Base-by-base conservation (phyloP, 2,113 vertebrate genomes). In the Corythoichthys intestinalis region DNA sequence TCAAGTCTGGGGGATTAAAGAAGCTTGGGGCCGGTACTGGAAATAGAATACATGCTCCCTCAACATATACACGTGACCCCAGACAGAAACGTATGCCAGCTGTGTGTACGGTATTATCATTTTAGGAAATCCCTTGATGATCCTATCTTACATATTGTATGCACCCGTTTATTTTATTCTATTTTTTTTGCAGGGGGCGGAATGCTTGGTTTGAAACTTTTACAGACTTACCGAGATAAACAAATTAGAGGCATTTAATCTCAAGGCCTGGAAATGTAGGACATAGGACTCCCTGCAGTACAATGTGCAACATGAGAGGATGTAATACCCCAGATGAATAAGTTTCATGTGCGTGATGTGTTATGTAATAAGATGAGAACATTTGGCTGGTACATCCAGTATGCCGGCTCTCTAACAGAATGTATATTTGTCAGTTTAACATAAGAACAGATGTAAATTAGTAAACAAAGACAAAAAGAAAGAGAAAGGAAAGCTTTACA, bases 1-100 rank as follows among this genome's bases (percentile, higher is more conserved):
- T 72, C 69, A 80, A 81, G 80, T 84, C 52, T 48, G 74, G 70
- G 76, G 88, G 82, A 89, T 91, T 91, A 91, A 85, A 86, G 78
- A 65, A 79, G 83, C 86, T 90, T 82, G 85, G 71, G 76, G 80
- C 77, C 71, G 71, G 57, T 65, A 81, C 87, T 86, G 83, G 83
- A 91, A 92, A 91, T 91, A 91, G 89, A 90, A 87, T 74, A 83
- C 78, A 76, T 80, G 77, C 53, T 47, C 73, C 74, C 74, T 49
- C 62, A 78, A 78, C 81, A 81, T 73, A 77, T 70, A 73, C 76
- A 83, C 70, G 75, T 83, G 79, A 84, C 72, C 74, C 57, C 50
- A 66, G 38, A 58, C 53, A 72, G 56, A 60, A 53, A 75, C 75
- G 35, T 65, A 83, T 76, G 78, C 65, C 83, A 83, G 83, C 85